phyloP scores from a whole-genome alignment of 2,113 vertebrate species.

The Macrotis lagotis region DNA sequence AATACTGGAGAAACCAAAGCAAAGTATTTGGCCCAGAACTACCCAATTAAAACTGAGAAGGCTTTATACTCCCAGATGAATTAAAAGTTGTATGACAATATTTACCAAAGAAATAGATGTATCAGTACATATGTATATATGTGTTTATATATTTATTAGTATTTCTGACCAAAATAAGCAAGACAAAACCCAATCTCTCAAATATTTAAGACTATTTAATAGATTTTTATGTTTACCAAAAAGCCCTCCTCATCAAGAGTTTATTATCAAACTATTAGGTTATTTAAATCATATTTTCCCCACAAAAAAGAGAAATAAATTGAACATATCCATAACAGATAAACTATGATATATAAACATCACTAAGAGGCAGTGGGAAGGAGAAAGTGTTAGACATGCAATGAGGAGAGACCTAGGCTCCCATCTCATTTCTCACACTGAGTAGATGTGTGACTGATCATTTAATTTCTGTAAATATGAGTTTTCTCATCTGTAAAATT shows the following conservation, averaged over 20 bases:
- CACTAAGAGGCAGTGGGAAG: not conserved
- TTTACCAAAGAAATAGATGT: not conserved
- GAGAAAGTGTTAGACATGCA: not conserved
- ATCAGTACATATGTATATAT: not conserved
- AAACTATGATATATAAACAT: not conserved
- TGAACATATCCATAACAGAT: not conserved
- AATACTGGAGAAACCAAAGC: not conserved
- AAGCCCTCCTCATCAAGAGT: not conserved
- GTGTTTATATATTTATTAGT: not conserved
- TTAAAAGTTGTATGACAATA: not conserved
- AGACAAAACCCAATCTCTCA: not conserved
- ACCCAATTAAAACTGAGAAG: not conserved
- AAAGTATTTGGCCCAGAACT: not conserved
- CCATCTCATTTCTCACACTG: not conserved
- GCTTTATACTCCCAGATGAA: not conserved
- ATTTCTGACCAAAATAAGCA: not conserved
- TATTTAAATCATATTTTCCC: not conserved
- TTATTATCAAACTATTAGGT: not conserved
- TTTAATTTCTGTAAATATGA: conserved; percentile 8
- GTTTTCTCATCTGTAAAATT: conserved; percentile 11
- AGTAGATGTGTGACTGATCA: not conserved
- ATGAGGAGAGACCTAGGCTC: not conserved
- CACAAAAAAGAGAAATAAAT: not conserved
- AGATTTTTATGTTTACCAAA: not conserved
- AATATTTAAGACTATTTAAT: not conserved